Base-by-base conservation (phyloP, 2,888 invertebrate genomes). In the Ormyrus thymus region DNA sequence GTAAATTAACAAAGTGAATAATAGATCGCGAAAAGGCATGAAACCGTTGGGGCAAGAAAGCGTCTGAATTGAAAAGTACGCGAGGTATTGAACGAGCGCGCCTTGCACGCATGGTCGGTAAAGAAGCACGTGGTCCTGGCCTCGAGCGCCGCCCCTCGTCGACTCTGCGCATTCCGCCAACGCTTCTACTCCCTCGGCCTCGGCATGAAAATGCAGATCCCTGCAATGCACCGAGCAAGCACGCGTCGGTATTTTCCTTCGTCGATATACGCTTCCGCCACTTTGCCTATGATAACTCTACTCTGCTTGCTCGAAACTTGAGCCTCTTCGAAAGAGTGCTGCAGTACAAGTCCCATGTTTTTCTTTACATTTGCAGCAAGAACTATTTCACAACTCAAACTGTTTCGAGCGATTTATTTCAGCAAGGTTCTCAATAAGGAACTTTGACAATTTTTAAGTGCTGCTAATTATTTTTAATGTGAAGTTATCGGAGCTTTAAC, bases 401-500 rank as follows among this genome's bases (percentile, higher is more conserved):
- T 29, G 4, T 1, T 29, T 29, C 29, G 4, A 29, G 29, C 4
- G 29, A 29, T 29, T 29, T 29, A 29, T 29, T 29, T 29, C n/a
- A 29, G 29, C 29, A 29, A 29, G 29, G 29, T 29, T 29, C 29
- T 29, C 4, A 29, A 29, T 29, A 29, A 29, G 29, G 29, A 29
- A 29, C 29, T 48, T 48, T 13, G 46, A 43, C 11, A 15, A 9
- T 53, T 46, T 7, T 72, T 45, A 55, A 45, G 50, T 53, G 9
- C 50, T 29, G 11, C 45, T 69, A 62, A 76, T 76, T 62, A 69
- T 55, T 65, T 77, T 77, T 58, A 64, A 77, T 66, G 9, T 48
- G 13, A 74, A 78, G 50, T 78, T 59, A 76, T 68, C 64, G 61
- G 46, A 61, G 76, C 69, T 58, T 51, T 51, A 73, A 69, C 69